Evolutionary conservation across 2,113 vertebrate genomes (phyloP).

Genomic region (Dolichallabes microphthalmus): DNA sequence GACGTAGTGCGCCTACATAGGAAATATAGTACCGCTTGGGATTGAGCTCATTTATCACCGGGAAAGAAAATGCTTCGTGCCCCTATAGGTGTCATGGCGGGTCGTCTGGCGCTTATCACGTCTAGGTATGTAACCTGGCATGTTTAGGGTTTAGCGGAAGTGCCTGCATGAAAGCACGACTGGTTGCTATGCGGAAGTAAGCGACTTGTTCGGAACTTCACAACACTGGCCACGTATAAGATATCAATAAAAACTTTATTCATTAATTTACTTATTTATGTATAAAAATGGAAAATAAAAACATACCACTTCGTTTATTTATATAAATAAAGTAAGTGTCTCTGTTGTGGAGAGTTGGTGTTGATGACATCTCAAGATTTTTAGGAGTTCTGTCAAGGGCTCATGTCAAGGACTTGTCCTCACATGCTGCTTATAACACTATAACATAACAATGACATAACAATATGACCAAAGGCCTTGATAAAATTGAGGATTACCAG

Average conservation of each 20-base stretch:
- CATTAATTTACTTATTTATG: too few species aligned
- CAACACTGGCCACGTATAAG: not conserved
- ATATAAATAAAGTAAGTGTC: not conserved
- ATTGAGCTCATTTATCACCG: not conserved
- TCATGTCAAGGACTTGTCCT: not conserved
- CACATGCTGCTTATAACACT: not conserved
- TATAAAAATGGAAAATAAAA: not conserved
- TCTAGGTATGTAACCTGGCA: conserved; percentile 21
- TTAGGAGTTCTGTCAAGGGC: not conserved
- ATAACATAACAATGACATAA: not conserved
- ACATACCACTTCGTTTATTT: not conserved
- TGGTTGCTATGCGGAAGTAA: not conserved
- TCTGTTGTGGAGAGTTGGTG: not conserved
- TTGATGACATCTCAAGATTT: not conserved
- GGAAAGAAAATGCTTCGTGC: conserved; percentile 6
- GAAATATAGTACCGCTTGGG: fast-evolving
- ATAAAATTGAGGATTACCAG: not conserved
- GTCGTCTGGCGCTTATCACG: not conserved
- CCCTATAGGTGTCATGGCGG: not conserved
- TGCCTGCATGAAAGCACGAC: too few species aligned
- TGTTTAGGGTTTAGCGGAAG: not conserved
- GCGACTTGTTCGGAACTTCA: not conserved
- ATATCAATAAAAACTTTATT: not conserved
- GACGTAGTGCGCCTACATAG: not conserved
- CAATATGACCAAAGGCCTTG: not conserved